Conservation (phyloP, 2,888 invertebrate species). For the Globia sparganii region DNA sequence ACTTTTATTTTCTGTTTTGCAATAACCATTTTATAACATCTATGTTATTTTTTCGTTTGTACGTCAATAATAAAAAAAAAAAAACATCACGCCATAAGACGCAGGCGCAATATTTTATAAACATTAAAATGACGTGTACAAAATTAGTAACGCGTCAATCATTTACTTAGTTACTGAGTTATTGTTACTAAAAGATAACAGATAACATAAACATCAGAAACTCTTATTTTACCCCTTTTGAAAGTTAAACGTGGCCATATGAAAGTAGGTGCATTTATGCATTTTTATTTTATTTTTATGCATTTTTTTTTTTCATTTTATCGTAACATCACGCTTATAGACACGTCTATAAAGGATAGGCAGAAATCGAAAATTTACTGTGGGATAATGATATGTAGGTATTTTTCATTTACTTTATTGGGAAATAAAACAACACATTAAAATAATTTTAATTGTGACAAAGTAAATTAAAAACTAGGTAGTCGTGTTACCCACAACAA, state of each 20-base stretch:
- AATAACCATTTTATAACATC: background rate
- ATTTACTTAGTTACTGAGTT: constrained; percentile 12
- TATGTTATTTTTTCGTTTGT: background rate
- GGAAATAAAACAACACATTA: no score
- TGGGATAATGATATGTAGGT: background rate
- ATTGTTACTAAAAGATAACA: constrained; percentile 33
- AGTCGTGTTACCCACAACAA: no score
- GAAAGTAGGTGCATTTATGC: background rate
- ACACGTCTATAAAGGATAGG: background rate
- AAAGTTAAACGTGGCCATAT: background rate
- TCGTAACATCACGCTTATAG: background rate
- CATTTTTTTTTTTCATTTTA: no score
- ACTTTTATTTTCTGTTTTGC: background rate
- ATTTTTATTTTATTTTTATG: no score
- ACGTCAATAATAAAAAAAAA: constrained; percentile 11
- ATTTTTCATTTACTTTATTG: no score
- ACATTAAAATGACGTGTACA: constrained; percentile 42
- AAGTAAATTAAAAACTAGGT: no score
- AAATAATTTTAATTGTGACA: no score
- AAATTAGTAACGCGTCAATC: constrained; percentile 11
- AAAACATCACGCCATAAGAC: constrained; percentile 14
- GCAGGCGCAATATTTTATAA: constrained; percentile 42
- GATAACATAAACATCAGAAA: constrained; percentile 7
- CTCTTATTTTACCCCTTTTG: background rate
- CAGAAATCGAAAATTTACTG: background rate